These are phyloP conservation scores for Erynnis tages DNA, from an alignment of 2,888 invertebrate genomes.

Conservation along the genomic window DNA sequence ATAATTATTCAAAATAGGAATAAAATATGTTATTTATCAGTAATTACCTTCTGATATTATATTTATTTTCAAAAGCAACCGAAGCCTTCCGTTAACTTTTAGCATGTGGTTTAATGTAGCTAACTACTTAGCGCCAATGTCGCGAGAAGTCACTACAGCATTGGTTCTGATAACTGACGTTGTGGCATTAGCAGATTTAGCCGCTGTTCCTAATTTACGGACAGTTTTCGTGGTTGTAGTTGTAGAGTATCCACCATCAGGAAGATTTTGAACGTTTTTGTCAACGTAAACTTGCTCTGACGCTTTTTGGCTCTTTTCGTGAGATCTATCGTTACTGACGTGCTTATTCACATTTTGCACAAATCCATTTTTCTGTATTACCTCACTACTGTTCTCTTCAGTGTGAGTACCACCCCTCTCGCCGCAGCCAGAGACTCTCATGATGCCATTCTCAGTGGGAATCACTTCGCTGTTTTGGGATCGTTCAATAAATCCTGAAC, in stretches of 20 bases:
- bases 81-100: too few species aligned
- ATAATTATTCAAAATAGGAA: background rate
- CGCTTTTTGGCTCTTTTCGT: constrained; percentile 57
- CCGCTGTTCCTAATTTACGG: constrained; percentile 63
- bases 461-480: constrained; percentile 62
- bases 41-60: constrained; percentile 1
- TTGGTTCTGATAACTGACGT: constrained; percentile 61
- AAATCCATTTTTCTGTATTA: constrained; percentile 58
- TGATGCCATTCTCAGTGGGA: constrained; percentile 62
- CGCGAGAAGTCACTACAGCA: constrained; percentile 66
- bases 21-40: too few species aligned
- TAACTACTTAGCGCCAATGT: constrained; percentile 65
- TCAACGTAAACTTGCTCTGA: constrained; percentile 64
- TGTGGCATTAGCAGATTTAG: constrained; percentile 61
- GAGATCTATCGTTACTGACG: constrained; percentile 56
- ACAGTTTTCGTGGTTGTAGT: constrained; percentile 72
- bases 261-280: constrained; percentile 63
- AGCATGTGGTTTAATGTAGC: constrained; percentile 15
- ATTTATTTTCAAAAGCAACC: too few species aligned
- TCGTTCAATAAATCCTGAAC: constrained; percentile 54
- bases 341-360: constrained; percentile 58
- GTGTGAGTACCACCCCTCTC: constrained; percentile 52
- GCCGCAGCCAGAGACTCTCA: constrained; percentile 55
- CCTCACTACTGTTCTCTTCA: constrained; percentile 53
- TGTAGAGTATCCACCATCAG: constrained; percentile 64